phyloP scores from a whole-genome alignment of 1,140 invertebrate genomes.

The Sogatella furcifera region DNA sequence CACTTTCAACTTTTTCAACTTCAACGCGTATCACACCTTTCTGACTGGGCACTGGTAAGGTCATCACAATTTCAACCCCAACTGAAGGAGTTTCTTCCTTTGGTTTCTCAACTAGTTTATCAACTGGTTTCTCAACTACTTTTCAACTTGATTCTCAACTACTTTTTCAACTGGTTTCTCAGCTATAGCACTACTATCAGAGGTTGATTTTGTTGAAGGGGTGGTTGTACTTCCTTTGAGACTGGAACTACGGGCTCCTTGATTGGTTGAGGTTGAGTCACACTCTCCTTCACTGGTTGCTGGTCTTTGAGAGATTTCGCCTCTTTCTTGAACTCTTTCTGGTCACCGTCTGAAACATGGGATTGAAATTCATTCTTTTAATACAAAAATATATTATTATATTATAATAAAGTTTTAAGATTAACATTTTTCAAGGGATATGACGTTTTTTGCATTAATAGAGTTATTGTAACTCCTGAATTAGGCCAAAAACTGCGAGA shows the following conservation, averaged over 20 bases:
- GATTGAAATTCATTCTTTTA: neutral
- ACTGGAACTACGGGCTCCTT: neutral
- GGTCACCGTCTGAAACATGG: neutral
- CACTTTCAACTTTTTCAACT: constrained; percentile 14
- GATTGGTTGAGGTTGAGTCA: neutral
- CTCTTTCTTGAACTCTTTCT: neutral
- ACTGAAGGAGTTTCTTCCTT: too few relatives aligned
- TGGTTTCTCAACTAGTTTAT: neutral
- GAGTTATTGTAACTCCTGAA: too few relatives aligned
- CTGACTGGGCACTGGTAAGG: neutral
- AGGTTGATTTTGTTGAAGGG: neutral
- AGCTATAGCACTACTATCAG: neutral
- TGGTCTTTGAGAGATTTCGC: too few relatives aligned
- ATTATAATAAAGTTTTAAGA: neutral
- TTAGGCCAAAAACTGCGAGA: too few relatives aligned
- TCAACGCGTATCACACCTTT: constrained; percentile 11
- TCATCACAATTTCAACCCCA: neutral
- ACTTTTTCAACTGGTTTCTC: too few relatives aligned
- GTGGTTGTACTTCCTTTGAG: neutral
- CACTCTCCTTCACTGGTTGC: neutral
- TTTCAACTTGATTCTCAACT: neutral
- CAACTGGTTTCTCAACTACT: neutral
- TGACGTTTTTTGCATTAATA: too few relatives aligned
- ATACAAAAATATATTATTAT: neutral
- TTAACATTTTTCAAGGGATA: too few relatives aligned